These are phyloP conservation scores for Lepus timidus DNA, from an alignment of 2,113 vertebrate species.

Conservation along the genomic window DNA sequence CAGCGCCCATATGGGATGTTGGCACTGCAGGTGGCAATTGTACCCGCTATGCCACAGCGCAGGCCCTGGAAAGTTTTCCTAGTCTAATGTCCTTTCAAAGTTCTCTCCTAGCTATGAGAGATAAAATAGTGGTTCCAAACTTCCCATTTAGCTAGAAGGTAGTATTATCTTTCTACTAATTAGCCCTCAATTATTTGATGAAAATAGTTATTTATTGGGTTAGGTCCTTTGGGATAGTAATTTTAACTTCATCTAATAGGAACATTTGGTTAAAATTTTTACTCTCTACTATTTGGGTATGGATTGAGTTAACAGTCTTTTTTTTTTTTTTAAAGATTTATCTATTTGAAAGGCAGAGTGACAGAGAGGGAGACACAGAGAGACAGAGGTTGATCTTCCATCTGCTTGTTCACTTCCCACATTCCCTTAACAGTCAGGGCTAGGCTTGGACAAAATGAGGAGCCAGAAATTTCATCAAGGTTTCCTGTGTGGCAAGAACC, in stretches of 20 bases:
- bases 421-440: too few relatives aligned
- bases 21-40: too few relatives aligned
- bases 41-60: too few relatives aligned
- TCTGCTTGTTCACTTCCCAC: too few relatives aligned
- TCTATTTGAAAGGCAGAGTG: too few relatives aligned
- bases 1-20: too few relatives aligned
- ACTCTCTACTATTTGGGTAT: background rate
- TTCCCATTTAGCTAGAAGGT: background rate
- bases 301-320: constrained; percentile 5
- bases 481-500: too few relatives aligned
- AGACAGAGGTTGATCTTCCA: too few relatives aligned
- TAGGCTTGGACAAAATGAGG: too few relatives aligned
- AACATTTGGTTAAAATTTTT: background rate
- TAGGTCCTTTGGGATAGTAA: background rate
- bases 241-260: constrained; percentile 27
- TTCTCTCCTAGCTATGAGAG: background rate
- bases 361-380: too few relatives aligned
- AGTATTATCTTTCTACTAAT: constrained; percentile 9
- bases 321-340: background rate
- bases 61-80: background rate
- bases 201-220: constrained; percentile 26
- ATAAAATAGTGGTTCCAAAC: background rate
- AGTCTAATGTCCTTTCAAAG: background rate
- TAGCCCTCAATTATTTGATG: background rate
- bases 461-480: too few relatives aligned